These are phyloP conservation scores for Perodicticus potto DNA, from an alignment of 2,797 vertebrate genomes.

Conservation along the genomic window DNA sequence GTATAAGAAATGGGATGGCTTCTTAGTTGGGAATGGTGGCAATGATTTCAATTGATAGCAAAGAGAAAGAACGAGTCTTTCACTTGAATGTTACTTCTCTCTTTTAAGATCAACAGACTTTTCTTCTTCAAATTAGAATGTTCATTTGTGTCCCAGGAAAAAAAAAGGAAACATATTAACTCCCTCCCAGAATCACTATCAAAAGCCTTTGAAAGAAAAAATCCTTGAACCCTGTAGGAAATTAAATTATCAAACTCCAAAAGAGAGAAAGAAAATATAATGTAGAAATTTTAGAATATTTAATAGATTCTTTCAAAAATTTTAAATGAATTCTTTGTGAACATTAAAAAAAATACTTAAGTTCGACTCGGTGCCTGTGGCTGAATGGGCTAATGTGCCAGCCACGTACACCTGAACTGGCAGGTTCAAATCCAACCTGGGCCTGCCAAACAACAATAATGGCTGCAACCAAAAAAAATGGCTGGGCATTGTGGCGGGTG, in stretches of 20 bases:
- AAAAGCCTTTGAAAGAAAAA: constrained; percentile 2
- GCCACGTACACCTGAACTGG: no score
- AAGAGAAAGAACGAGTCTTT: background rate
- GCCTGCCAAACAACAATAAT: no score
- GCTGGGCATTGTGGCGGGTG: no score
- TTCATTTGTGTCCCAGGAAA: background rate
- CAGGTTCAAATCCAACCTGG: no score
- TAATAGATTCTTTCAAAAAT: background rate
- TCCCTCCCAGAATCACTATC: background rate
- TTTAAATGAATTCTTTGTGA: background rate
- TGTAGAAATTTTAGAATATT: background rate
- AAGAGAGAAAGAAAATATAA: background rate
- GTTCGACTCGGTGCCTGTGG: no score
- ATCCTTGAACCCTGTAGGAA: background rate
- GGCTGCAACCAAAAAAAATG: no score
- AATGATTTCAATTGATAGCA: background rate
- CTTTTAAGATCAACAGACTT: background rate
- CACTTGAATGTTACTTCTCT: background rate
- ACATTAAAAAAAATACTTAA: background rate
- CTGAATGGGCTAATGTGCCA: no score
- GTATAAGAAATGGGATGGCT: background rate
- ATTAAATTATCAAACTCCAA: background rate
- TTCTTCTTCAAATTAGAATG: background rate
- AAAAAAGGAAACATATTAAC: background rate
- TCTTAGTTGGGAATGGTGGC: background rate